Evolutionary conservation across 2,797 vertebrate species (phyloP), one percentile per base, ranked within the genome.

Genomic region (Chromis chromis): DNA sequence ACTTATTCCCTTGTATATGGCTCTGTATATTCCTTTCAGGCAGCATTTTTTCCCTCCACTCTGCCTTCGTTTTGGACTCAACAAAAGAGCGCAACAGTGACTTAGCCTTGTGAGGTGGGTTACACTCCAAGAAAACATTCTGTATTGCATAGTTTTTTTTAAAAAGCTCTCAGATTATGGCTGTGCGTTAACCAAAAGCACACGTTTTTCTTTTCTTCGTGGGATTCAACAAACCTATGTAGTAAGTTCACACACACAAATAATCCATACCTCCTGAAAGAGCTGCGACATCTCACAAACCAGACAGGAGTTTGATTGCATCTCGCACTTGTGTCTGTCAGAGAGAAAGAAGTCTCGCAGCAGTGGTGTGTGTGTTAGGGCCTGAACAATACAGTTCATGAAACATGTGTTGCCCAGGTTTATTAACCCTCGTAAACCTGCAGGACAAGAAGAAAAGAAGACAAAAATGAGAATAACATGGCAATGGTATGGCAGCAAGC

Each of bases 381-480:
- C 97, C 95, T 99, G 97, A 67, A 99, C 97, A 59, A 99, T 98
- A 95, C 97, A 98, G 93, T 98, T 98, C 97, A 98, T 98, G 93
- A 98, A 98, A 92, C 97, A 98, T 0, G 97, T 98, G 95, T 98
- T 98, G 85, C 97, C 97, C 78, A 98, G 94, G 93, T 98, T 98
- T 89, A 99, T 98, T 77, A 99, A 93, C 77, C 97, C 97, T 13
- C 97, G 95, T 79, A 99, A 94, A 91, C 97, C 97, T 98, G 81
- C 19, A n/a, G 2, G 12, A 14, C 27, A 8, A 8, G 6, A 59
- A 4, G 2, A n/a, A 19, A 49, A 44, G 1, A 17, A 12, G 33
- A 36, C 33, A 36, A 46, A 46, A 50, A 42, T 76, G 55, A 79
- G 59, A 42, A 59, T 17, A 48, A 39, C 22, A 62, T 13, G 27